Evolutionary conservation across 2,888 invertebrate species (phyloP), one percentile per base, ranked within the genome.

Genomic region (Vanessa cardui): DNA sequence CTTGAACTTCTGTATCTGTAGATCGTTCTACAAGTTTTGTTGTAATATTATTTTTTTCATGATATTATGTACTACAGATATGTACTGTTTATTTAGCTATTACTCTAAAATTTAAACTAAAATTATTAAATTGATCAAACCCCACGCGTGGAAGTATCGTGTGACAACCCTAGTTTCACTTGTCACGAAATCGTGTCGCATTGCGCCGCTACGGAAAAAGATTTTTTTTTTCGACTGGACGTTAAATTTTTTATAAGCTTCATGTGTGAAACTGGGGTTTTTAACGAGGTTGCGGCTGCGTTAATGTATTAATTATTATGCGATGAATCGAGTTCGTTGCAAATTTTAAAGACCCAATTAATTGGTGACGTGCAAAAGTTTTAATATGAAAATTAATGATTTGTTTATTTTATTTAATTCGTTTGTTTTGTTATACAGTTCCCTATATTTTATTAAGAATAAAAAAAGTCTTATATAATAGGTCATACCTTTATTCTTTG

Each of bases 171-270:
- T 62, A 59, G 58, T 44, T 21, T 20, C 33, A 62, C 62, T 62
- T 69, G 62, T 66, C 44, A 69, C 39, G 63, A 66, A 49, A 62
- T 54, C 50, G 60, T 66, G 62, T 66, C 68, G 68, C 68, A 66
- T 56, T 61, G 68, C 68, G 63, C 69, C 63, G 62, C 54, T 52
- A 61, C 59, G 59, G 66, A 58, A 65, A 63, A 52, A 62, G 64
- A 65, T 49, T 62, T 69, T 65, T 68, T 69, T 72, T 72, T 71
- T 54, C 58, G 69, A 69, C 58, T 63, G 54, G 69, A 74, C 76
- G 70, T 76, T 39, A 73, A 74, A 73, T 76, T 77, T 77, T 76
- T 75, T 72, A 75, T 76, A 74, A 71, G 70, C 59, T 70, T 68
- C 69, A 73, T 70, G 73, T 75, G 75, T 74, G 72, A 65, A 68